Evolutionary conservation across 2,113 vertebrate species (phyloP), one percentile per base, ranked within the genome.

Genomic region (Nymphicus hollandicus): DNA sequence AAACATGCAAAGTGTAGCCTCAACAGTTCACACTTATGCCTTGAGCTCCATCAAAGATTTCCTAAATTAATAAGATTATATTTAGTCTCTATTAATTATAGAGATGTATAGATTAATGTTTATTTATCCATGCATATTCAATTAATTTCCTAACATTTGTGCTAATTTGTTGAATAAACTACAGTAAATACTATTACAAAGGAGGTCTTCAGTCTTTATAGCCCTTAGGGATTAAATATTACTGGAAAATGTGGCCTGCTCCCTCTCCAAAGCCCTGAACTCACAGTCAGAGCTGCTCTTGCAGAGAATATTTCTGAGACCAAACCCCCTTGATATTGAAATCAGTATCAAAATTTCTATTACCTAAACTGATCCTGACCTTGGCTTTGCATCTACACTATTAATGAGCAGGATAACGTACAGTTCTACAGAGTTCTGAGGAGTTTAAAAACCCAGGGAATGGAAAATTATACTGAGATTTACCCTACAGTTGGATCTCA

Each of bases 1-100:
- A 91, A 68, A 74, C 25, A 37, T 41, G 71, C 50, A 71, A 47
- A 78, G 9, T 1, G 1, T 35, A 88, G 43, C 13, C n/a, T 86
- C 64, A 60, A 33, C 44, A 81, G 53, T 64, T 84, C 64, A 71
- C 58, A n/a, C 31, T 70, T 81, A 22, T 15, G 33, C 73, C 65
- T 68, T 55, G 35, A 86, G 29, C 24, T 29, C 63, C 47, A 43
- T 46, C 88, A 58, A 76, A 66, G 43, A 33, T 73, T 74, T 60
- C 13, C 10, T 52, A 84, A 71, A 86, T 86, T 63, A 88, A 47
- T 39, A 55, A 2, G 1, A 17, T 70, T 77, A 33, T 37, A 71
- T 91, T 92, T 92, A 89, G 81, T 76, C 16, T 84, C 58, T 69
- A 81, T 86, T 88, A 84, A 81, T 92, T 73, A 63, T 55, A 84